These are phyloP conservation scores for Geotrypetes seraphini DNA, from an alignment of 2,797 vertebrate species.

Conservation along the genomic window DNA sequence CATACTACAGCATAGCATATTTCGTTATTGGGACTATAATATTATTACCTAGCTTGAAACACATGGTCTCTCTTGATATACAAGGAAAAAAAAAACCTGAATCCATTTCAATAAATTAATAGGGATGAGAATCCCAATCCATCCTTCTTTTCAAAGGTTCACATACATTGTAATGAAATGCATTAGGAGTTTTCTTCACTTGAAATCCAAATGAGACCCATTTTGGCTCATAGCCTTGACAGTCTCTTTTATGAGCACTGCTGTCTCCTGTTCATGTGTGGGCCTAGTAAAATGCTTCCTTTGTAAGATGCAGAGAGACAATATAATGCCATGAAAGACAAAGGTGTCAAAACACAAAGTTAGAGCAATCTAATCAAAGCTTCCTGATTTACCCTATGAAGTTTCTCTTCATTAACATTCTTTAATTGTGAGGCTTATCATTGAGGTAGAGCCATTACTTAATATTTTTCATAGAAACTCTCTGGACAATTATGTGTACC, in stretches of 20 bases:
- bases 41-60: constrained; percentile 63
- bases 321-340: constrained; percentile 67
- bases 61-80: constrained; percentile 62
- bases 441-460: constrained; percentile 63
- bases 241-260: constrained; percentile 62
- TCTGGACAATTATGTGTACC: constrained; percentile 65
- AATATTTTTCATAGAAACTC: constrained; percentile 70
- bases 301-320: constrained; percentile 69
- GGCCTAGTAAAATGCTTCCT: constrained; percentile 66
- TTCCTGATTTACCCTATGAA: constrained; percentile 68
- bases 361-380: constrained; percentile 73
- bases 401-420: constrained; percentile 66
- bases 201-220: constrained; percentile 73
- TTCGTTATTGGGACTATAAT: constrained; percentile 54
- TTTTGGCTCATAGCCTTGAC: constrained; percentile 70
- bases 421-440: constrained; percentile 68
- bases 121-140: constrained; percentile 65
- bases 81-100: constrained; percentile 48
- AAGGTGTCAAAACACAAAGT: constrained; percentile 75
- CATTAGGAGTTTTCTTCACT: constrained; percentile 69
- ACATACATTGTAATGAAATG: constrained; percentile 72
- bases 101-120: constrained; percentile 76
- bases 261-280: constrained; percentile 69
- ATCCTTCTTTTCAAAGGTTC: constrained; percentile 66
- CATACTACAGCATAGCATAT: constrained; percentile 46